Conservation (phyloP, 2,113 vertebrate species). For the Etia nguti region DNA sequence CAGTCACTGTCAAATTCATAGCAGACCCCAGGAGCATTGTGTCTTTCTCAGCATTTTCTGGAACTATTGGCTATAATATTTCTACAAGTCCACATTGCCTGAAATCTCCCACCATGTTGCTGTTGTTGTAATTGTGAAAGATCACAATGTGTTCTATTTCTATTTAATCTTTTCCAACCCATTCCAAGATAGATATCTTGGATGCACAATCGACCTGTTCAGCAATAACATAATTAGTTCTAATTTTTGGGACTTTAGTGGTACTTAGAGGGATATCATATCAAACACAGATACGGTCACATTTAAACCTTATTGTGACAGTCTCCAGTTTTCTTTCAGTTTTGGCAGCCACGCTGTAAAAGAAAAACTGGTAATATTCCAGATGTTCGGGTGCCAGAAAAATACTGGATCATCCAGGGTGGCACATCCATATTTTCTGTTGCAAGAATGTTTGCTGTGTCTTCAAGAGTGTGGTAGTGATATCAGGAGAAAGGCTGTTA, state of each 20-base stretch:
- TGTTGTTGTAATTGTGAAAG: neutral
- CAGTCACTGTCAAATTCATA: conserved; percentile 20
- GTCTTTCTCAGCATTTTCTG: neutral
- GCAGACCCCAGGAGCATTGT: neutral
- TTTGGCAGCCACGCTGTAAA: neutral
- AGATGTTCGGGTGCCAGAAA: neutral
- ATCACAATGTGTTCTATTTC: neutral
- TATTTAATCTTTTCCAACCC: neutral
- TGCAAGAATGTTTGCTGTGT: neutral
- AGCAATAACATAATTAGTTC: neutral
- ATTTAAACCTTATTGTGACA: neutral
- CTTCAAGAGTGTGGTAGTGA: neutral
- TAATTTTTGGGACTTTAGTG: neutral
- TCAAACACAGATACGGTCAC: neutral
- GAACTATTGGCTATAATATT: neutral
- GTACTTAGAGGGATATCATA: neutral
- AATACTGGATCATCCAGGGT: neutral
- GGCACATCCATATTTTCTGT: neutral
- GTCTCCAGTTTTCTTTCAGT: neutral
- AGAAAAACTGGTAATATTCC: neutral
- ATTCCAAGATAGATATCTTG: neutral
- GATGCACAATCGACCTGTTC: neutral
- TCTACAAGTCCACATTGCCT: neutral
- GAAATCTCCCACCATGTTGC: neutral
- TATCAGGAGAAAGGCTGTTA: neutral